Conservation (phyloP, 2,113 vertebrate species). For the Lota lota region DNA sequence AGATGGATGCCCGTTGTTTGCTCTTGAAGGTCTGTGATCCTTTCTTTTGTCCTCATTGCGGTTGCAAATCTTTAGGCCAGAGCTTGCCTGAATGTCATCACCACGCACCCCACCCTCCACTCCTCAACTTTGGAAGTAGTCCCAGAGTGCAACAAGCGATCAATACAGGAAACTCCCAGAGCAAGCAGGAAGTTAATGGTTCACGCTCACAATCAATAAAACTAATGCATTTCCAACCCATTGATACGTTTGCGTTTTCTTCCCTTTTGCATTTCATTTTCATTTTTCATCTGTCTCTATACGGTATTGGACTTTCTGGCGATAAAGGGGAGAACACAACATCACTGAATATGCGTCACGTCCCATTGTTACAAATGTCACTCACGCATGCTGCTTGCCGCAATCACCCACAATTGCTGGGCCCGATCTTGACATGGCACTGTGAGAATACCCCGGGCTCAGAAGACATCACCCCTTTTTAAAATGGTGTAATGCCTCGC, state of each 20-base stretch:
- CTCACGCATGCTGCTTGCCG: too few species aligned
- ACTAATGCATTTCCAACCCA: conserved; percentile 52
- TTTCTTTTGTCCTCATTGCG: background rate
- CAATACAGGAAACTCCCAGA: conserved; percentile 55
- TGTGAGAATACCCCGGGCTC: conserved; percentile 44
- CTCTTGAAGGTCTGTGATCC: background rate
- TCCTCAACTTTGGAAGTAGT: conserved; percentile 1
- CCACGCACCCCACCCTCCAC: background rate
- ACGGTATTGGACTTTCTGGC: background rate
- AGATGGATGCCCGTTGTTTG: too few species aligned
- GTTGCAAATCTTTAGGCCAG: background rate
- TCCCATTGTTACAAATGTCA: too few species aligned
- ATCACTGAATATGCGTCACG: too few species aligned
- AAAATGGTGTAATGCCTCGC: conserved; percentile 7
- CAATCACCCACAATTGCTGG: too few species aligned
- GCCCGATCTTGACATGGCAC: background rate
- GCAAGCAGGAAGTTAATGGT: conserved; percentile 55
- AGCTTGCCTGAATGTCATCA: background rate
- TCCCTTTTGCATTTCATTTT: conserved; percentile 4
- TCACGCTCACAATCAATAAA: conserved; percentile 57
- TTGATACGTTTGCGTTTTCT: conserved; percentile 2
- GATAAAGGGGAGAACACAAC: too few species aligned
- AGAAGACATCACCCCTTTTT: conserved; percentile 6
- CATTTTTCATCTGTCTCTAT: background rate
- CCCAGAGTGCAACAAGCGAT: conserved; percentile 29